Percentiles rank a stretch among this genome's conserved stretches.
These are phyloP conservation scores for Brachyrhaphis roseni DNA, from an alignment of 2,797 vertebrate genomes.

Conservation along the genomic window DNA sequence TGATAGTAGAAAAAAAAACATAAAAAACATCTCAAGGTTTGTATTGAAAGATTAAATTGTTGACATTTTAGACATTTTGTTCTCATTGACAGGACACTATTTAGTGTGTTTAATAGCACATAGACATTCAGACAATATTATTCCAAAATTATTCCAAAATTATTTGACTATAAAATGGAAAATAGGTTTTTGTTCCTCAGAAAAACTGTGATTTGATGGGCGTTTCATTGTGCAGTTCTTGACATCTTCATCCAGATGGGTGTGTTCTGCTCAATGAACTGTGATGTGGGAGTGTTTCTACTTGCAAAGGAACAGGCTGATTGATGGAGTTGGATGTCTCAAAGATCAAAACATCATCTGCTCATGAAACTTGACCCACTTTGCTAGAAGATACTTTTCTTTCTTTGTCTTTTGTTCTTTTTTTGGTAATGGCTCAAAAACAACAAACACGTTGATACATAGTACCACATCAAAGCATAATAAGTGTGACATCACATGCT, in stretches of 20 bases:
- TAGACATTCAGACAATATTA: not conserved
- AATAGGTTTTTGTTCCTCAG: not conserved
- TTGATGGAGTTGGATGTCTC: slow-evolving; percentile 20
- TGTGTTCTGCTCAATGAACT: slow-evolving; percentile 31
- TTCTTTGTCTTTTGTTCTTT: not conserved
- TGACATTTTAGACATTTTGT: not conserved
- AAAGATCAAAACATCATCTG: slow-evolving; percentile 46
- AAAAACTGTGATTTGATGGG: not conserved
- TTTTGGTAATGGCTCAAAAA: slow-evolving; percentile 40
- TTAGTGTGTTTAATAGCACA: not conserved
- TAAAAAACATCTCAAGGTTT: not conserved
- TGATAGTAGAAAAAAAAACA: not conserved
- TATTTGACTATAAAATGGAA: not conserved
- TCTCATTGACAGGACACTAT: not conserved
- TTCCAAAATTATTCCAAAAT: not conserved
- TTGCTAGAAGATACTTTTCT: slow-evolving; percentile 7
- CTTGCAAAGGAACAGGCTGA: slow-evolving; percentile 9
- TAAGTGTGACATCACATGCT: slow-evolving; percentile 42
- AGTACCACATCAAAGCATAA: slow-evolving; percentile 11
- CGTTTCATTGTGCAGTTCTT: not conserved
- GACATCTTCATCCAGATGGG: not conserved
- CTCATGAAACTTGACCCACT: slow-evolving; percentile 39
- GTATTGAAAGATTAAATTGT: not conserved
- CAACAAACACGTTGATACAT: slow-evolving; percentile 33
- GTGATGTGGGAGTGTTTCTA: not conserved